Evolutionary conservation across 2,113 vertebrate genomes (phyloP).

Genomic region (Archocentrus centrarchus): DNA sequence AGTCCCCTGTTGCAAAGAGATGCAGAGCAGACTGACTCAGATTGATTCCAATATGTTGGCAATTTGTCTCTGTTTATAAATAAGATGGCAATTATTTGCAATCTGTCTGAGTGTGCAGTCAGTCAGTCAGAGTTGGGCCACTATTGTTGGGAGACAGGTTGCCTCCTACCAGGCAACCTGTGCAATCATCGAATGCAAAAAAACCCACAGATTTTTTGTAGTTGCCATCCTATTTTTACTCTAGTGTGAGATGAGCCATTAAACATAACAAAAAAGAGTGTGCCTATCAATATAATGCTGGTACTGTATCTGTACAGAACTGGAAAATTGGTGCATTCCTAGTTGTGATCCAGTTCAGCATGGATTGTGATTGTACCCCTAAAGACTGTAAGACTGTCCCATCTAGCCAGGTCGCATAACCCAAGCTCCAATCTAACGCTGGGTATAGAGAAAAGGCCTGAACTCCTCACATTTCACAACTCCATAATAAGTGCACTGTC

Average conservation of each 20-base stretch:
- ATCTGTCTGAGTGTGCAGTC: not conserved
- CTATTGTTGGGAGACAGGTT: not conserved
- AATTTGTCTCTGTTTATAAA: not conserved
- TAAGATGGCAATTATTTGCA: not conserved
- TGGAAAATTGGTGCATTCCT: not conserved
- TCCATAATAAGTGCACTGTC: not conserved
- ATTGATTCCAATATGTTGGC: not conserved
- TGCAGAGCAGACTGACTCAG: not conserved
- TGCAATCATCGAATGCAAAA: not conserved
- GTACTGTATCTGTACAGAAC: not conserved
- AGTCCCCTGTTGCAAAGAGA: not conserved
- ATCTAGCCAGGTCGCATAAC: not conserved
- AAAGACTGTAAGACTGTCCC: not conserved
- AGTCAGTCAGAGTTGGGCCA: not conserved
- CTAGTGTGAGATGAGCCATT: not conserved
- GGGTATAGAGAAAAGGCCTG: not conserved
- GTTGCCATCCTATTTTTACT: not conserved
- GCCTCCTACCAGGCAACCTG: not conserved
- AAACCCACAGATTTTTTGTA: too few relatives aligned
- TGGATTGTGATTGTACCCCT: not conserved
- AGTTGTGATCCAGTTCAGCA: not conserved
- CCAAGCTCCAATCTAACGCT: not conserved
- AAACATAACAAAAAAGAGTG: not conserved
- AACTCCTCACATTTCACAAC: conserved; percentile 2
- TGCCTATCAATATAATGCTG: not conserved